A percentile compares a stretch with the other conserved stretches of the same genome.
Conservation (phyloP, 2,113 vertebrate species). For the Chloropsis cyanopogon region DNA sequence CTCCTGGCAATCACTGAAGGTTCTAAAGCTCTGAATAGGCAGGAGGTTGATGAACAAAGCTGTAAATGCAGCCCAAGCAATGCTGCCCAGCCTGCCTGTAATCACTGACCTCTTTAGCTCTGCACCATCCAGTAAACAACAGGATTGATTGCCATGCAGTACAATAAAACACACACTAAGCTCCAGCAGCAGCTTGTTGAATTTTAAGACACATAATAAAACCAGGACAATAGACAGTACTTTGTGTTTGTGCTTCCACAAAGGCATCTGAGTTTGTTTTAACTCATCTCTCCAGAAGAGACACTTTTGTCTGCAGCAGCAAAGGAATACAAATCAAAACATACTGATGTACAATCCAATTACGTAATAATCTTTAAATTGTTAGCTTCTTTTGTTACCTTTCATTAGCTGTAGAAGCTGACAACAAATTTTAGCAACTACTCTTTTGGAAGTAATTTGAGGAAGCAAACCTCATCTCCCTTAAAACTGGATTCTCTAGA, state of each 20-base stretch:
- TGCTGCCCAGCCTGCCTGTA: background rate
- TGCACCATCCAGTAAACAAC: background rate
- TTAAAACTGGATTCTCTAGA: background rate
- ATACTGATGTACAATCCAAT: background rate
- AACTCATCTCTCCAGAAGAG: background rate
- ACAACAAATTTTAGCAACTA: background rate
- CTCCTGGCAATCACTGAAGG: background rate
- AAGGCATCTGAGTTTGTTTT: background rate
- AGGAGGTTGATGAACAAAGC: slow-evolving; percentile 3
- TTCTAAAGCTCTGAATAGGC: background rate
- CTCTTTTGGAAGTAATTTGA: background rate
- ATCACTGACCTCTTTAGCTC: background rate
- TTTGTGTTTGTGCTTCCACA: background rate
- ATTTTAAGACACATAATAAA: slow-evolving; percentile 7
- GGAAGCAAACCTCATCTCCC: background rate
- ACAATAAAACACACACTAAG: background rate
- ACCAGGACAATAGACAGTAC: background rate
- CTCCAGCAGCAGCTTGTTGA: background rate
- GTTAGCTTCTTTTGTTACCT: background rate
- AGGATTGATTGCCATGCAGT: background rate
- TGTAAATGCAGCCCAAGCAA: background rate
- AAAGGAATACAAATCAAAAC: background rate
- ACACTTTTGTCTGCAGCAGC: background rate
- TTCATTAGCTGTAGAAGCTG: background rate
- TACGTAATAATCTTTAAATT: background rate